A percentile compares a stretch with the other conserved stretches of the same genome.
Conservation (phyloP, 2,888 invertebrate species). For the Pedicia rivosa region DNA sequence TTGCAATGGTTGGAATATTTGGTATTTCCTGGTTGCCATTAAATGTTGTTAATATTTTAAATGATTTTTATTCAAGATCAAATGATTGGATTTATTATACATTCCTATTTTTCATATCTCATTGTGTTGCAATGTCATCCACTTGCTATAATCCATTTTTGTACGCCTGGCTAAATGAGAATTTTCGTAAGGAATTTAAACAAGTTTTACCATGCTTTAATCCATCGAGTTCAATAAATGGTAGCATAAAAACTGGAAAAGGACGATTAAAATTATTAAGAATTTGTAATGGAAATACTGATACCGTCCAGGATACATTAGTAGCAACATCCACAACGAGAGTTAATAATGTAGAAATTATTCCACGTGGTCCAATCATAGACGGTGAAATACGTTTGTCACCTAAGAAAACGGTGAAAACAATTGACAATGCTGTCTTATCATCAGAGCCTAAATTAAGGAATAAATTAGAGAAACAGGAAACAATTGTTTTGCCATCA, state of each 20-base stretch:
- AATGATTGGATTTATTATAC: constrained; percentile 69
- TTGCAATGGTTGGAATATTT: constrained; percentile 94
- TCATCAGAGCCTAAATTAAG: not conserved
- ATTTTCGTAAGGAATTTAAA: constrained; percentile 82
- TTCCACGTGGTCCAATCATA: no score
- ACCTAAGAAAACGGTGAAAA: no score
- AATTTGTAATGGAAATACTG: no score
- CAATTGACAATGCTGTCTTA: no score
- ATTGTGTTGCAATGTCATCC: constrained; percentile 88
- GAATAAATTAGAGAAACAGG: constrained; percentile 1
- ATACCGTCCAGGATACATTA: no score
- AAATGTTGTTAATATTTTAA: constrained; percentile 75
- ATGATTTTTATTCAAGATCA: constrained; percentile 60
- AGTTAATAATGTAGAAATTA: no score
- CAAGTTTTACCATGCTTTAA: constrained; percentile 52
- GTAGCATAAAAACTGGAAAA: no score
- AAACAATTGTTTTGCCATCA: constrained; percentile 11
- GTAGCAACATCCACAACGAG: no score
- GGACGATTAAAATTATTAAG: no score
- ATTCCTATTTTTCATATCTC: constrained; percentile 77
- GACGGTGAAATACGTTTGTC: no score
- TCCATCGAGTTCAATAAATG: no score
- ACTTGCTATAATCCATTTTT: constrained; percentile 94
- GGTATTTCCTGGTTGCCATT: constrained; percentile 91
- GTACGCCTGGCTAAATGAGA: constrained; percentile 93